Evolutionary conservation across 23 tunicate genomes (phyloP), one percentile per base, ranked within the genome.

Genomic region (Diplosoma virens): DNA sequence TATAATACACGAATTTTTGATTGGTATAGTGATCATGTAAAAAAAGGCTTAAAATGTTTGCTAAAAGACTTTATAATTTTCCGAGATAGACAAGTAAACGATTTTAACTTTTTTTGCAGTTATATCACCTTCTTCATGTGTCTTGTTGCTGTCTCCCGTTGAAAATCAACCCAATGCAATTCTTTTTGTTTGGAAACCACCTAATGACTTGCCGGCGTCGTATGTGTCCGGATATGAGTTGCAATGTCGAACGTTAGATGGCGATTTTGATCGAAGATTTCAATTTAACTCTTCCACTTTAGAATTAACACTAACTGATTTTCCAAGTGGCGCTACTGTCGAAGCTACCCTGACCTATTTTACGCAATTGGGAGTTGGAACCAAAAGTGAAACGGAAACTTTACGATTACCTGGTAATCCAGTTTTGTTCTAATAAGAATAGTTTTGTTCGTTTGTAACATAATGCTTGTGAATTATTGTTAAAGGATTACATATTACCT

Each of bases 281-380:
- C n/a, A 33, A 37, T 61, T 82, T 1, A 78, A 70, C 67, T 41
- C 78, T 0, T 30, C 48, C 55, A 32, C 28, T 1, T 77, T 48
- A 23, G 18, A 30, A 30, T 17, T 26, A 25, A 52, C 59, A 24
- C 29, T 89, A 7, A 30, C 50, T 2, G 80, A 78, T 27, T 35
- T 86, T 5, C 84, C 67, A 25, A 25, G 23, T 24, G 84, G 46
- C 24, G 21, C 67, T 5, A 46, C 34, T 22, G 72, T 69, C 29
- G 32, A 59, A 3, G 88, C 83, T 16, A 37, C 79, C 16, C 25
- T 89, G 16, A 82, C 88, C 11, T 89, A 79, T 78, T 77, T 64
- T 11, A 89, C 96, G 3, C 32, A 50, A 25, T 69, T 89, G 0
- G 96, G 96, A 11, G 79, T 71, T 32, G 96, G 96, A 33, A 47